A percentile compares a stretch with the other conserved stretches of the same genome.
These are phyloP conservation scores for Clostera curtula DNA, from an alignment of 2,888 invertebrate genomes.

Conservation along the genomic window DNA sequence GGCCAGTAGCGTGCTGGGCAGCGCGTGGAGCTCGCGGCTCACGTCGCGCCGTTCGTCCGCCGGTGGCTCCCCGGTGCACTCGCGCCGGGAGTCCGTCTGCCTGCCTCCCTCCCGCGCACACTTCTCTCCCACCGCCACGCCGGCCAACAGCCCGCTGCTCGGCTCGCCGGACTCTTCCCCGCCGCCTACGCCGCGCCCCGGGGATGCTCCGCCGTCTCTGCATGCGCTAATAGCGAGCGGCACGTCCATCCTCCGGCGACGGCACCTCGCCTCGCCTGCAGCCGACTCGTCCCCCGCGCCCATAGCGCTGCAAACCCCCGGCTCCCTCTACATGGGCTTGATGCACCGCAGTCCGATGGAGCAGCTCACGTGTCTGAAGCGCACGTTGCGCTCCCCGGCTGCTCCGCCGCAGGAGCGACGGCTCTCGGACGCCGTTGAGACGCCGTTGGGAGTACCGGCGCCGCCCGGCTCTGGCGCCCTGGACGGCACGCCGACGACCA, in stretches of 20 bases:
- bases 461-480: conserved; percentile 76
- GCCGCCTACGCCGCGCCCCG: conserved; percentile 79
- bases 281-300: conserved; percentile 77
- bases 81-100: conserved; percentile 86
- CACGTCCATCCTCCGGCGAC: conserved; percentile 63
- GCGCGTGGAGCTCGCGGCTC: conserved; percentile 79
- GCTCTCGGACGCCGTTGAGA: conserved; percentile 46
- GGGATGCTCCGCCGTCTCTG: conserved; percentile 63
- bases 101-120: conserved; percentile 81
- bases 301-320: conserved; percentile 74
- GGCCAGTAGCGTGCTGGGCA: conserved; percentile 60
- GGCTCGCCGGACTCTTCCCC: conserved; percentile 75
- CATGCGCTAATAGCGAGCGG: conserved; percentile 71
- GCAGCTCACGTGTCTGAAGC: conserved; percentile 83
- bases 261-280: conserved; percentile 73
- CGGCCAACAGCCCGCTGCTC: conserved; percentile 87
- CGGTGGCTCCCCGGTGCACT: conserved; percentile 72
- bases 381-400: conserved; percentile 58
- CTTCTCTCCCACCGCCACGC: conserved; percentile 89
- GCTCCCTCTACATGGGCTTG: conserved; percentile 77
- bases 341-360: conserved; percentile 85
- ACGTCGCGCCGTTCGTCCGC: conserved; percentile 73
- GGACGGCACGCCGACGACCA: conserved; percentile 56
- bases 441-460: conserved; percentile 75
- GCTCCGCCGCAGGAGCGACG: conserved; percentile 49